Percentiles rank a stretch among this genome's conserved stretches.
These are phyloP conservation scores for Pseudopodoces humilis DNA, from an alignment of 2,113 vertebrate species.

Conservation along the genomic window DNA sequence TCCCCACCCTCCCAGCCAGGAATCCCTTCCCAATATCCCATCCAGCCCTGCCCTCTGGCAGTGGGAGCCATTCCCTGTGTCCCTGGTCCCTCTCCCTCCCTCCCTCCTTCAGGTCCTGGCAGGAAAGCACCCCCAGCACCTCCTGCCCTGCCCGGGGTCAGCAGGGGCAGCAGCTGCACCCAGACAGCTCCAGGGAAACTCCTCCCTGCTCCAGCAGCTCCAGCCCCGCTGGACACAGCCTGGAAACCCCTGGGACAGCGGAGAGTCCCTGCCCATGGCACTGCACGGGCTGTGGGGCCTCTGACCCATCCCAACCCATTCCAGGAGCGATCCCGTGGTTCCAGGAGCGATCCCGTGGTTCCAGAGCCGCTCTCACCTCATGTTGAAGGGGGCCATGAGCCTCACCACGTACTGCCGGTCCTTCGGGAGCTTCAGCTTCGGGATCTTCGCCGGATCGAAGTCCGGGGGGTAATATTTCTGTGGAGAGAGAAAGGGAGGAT, in stretches of 20 bases:
- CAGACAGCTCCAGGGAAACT: too few relatives aligned
- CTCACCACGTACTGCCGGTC: slow-evolving; percentile 72
- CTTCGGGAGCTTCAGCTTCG: slow-evolving; percentile 87
- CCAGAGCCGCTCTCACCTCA: slow-evolving; percentile 68
- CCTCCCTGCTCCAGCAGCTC: too few relatives aligned
- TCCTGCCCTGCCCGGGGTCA: not conserved
- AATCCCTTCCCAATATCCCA: not conserved
- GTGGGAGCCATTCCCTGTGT: not conserved
- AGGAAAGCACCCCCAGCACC: not conserved
- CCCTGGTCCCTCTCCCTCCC: not conserved
- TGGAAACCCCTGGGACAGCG: not conserved
- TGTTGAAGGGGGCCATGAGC: slow-evolving; percentile 91
- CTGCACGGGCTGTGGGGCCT: not conserved
- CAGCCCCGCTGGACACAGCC: too few relatives aligned
- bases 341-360: rapidly evolving
- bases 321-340: rapidly evolving
- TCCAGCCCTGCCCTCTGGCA: not conserved
- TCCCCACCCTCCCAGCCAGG: not conserved
- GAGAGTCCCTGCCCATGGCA: not conserved
- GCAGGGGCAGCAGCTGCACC: too few relatives aligned
- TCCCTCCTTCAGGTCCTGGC: not conserved
- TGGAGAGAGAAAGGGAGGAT: not conserved
- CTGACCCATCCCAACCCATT: not conserved
- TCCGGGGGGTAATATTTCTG: slow-evolving; percentile 96
- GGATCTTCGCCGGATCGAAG: slow-evolving; percentile 87